phyloP scores from a whole-genome alignment of 2,113 vertebrate genomes.

The Apodemus speciosus region DNA sequence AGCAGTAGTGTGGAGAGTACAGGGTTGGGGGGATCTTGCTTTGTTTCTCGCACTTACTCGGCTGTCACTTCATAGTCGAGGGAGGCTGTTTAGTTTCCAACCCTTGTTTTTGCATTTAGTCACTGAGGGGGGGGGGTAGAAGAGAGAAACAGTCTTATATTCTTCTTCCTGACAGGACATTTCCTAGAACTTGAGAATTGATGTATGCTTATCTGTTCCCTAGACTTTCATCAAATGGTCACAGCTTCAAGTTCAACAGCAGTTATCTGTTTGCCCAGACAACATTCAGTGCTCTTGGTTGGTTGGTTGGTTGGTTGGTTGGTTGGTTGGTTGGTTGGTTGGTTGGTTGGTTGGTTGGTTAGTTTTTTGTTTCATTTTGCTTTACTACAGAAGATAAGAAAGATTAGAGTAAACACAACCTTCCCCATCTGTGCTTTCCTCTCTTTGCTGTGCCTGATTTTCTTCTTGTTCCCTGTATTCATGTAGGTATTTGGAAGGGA shows the following conservation, averaged over 20 bases:
- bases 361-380: not conserved
- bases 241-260: not conserved
- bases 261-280: not conserved
- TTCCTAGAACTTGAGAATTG: not conserved
- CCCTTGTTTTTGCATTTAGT: not conserved
- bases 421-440: not conserved
- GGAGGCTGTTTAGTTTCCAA: not conserved
- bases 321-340: not conserved
- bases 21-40: not conserved
- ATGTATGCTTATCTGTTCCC: not conserved
- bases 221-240: not conserved
- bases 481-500: not conserved
- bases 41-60: not conserved
- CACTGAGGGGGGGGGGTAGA: not conserved
- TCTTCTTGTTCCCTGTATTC: not conserved
- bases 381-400: not conserved
- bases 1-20: not conserved
- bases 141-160: not conserved
- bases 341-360: not conserved
- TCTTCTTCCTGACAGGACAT: not conserved
- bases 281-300: not conserved
- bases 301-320: too few species aligned
- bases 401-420: not conserved
- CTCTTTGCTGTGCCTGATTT: not conserved
- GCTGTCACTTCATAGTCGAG: not conserved